Percentiles rank a stretch among this genome's conserved stretches.
phyloP scores from a whole-genome alignment of 1,140 invertebrate genomes.

The Capitella teleta region DNA sequence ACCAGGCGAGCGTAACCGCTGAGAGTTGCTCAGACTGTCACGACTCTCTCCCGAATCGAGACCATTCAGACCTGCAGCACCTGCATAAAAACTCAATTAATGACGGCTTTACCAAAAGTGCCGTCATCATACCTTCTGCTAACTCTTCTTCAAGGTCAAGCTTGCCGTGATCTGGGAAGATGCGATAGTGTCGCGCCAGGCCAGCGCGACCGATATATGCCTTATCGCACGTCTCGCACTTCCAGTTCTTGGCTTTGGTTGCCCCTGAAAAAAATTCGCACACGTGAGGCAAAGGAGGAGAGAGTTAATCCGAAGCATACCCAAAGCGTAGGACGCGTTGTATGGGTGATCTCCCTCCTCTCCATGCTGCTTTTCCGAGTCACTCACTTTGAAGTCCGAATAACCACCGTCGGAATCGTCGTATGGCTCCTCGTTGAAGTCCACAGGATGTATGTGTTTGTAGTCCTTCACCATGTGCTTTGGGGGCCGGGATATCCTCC shows the following conservation, averaged over 20 bases:
- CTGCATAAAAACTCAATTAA: too few relatives aligned
- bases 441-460: constrained; percentile 52
- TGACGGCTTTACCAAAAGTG: too few relatives aligned
- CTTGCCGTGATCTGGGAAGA: constrained; percentile 52
- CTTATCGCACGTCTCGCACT: constrained; percentile 39
- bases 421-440: constrained; percentile 50
- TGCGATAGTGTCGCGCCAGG: constrained; percentile 50
- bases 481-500: constrained; percentile 54
- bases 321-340: neutral
- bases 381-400: constrained; percentile 50
- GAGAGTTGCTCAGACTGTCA: too few relatives aligned
- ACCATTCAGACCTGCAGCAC: too few relatives aligned
- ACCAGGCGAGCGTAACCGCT: too few relatives aligned
- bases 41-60: too few relatives aligned
- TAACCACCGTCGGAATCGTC: constrained; percentile 58
- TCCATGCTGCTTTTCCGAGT: constrained; percentile 39
- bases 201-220: constrained; percentile 40
- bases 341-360: neutral
- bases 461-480: constrained; percentile 58
- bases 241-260: constrained; percentile 29
- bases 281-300: neutral
- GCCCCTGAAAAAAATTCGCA: neutral
- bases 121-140: too few relatives aligned
- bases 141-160: constrained; percentile 5
- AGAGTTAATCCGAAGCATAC: neutral